Conservation (phyloP, 1,140 invertebrate genomes). For the Drosophila paulistorum region DNA sequence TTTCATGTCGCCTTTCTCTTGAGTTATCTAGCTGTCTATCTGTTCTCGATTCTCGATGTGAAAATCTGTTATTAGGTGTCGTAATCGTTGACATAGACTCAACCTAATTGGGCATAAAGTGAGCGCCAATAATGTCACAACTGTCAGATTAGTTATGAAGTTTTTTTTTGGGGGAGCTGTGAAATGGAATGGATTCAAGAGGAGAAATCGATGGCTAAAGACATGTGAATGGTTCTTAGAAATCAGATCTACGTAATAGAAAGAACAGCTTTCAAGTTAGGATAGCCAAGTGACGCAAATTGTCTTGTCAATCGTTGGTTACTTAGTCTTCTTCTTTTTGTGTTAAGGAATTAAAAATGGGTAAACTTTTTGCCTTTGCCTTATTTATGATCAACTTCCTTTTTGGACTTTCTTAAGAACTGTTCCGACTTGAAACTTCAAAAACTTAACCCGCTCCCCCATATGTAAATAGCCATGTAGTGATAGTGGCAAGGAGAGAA, state of each 20-base stretch:
- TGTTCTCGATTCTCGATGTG: constrained; percentile 32
- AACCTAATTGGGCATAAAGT: constrained; percentile 75
- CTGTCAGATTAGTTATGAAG: constrained; percentile 62
- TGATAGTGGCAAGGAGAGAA: neutral
- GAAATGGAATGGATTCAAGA: constrained; percentile 17
- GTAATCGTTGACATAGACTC: constrained; percentile 76
- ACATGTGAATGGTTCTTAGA: constrained; percentile 5
- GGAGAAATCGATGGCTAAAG: constrained; percentile 13
- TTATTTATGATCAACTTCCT: constrained; percentile 1
- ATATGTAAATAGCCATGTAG: constrained; percentile 36
- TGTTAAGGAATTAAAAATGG: neutral
- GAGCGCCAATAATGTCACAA: constrained; percentile 76
- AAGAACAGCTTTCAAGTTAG: neutral
- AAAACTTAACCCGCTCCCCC: constrained; percentile 13
- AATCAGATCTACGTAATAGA: neutral
- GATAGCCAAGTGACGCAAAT: neutral
- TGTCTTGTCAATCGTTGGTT: neutral
- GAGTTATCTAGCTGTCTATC: constrained; percentile 33
- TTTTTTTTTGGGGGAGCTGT: neutral
- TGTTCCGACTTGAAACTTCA: neutral
- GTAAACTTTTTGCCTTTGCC: neutral
- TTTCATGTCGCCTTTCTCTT: constrained; percentile 16
- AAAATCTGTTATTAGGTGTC: constrained; percentile 63
- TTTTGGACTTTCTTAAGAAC: constrained; percentile 4
- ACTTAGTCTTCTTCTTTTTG: too few species aligned